Base-by-base conservation (phyloP, 64 coral and sea anemone genomes). In the Trachythela sp. region DNA sequence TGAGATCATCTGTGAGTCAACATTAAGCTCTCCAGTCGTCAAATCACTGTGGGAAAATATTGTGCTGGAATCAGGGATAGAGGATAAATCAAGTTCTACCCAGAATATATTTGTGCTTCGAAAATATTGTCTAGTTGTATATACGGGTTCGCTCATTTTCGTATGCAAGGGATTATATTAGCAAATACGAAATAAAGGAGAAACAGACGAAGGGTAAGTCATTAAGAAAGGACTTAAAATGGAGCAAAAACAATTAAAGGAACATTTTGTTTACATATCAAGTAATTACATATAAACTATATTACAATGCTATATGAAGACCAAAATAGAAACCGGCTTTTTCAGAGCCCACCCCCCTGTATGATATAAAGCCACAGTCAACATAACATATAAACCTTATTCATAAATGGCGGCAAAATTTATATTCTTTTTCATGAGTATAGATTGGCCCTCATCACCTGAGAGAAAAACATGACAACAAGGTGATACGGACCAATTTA, bases 21-120 rank as follows among this genome's bases (percentile, higher is more conserved):
- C 71, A 38, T 77, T 77, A 77, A 77, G 30, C 24, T 77, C 71
- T 38, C 71, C 71, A 17, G 71, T 77, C 29, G 27, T 77, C 2
- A 77, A 77, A n/a, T 77, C 71, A 77, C 31, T 77, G 6, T 77
- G 71, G 71, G 71, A 77, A 32, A 77, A 77, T n/a, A 77, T 77
- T 34, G 71, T 77, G 4, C 13, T 77, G 9, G 31, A 34, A 77
- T 35, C 31, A 31, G 27, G 31, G 4, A 38, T 5, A 45, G 4
- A 45, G 17, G 71, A 77, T 18, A 27, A 77, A 77, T 24, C 29
- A 77, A 77, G 17, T 38, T 17, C 71, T 77, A 77, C 1, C 4
- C 71, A 77, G 9, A 77, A n/a, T n/a, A 45, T 11, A 77, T 7
- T 17, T 77, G 71, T 77, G 71, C 30, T 38, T 77, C 7, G 71